Base-by-base conservation (phyloP, 2,113 vertebrate genomes). In the Gymnobelideus leadbeateri region DNA sequence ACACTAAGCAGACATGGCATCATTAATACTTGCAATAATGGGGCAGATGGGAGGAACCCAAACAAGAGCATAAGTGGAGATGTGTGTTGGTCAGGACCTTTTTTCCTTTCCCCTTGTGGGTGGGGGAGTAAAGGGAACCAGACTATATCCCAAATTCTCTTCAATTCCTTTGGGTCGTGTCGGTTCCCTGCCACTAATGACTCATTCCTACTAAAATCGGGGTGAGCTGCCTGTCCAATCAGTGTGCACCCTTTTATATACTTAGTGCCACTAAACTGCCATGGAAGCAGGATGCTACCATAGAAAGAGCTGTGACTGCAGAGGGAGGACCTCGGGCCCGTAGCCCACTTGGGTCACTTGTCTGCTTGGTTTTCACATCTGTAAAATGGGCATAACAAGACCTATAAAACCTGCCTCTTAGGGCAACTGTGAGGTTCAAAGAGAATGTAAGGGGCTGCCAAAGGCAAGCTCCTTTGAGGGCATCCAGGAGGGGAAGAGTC, bases 401-500 rank as follows among this genome's bases (percentile, higher is more conserved):
- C 12, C 12, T 26, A 6, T 7, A 37, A n/a, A n/a, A 77, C 4
- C 31, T n/a, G 19, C 61, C 31, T n/a, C 61, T 9, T 61, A 77
- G n/a, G 68, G 68, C 16, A 8, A 43, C 37, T n/a, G 37, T 84
- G n/a, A 84, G n/a, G 19, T 8, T 84, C n/a, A 84, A 8, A 84
- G 68, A 84, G 37, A 16, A 55, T 24, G 31, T 68, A 37, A 68
- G 61, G 61, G 3, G 61, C 12, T 68, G n/a, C n/a, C n/a, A n/a
- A n/a, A n/a, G n/a, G n/a, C n/a, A 94, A 89, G 68, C 95, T 43
- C 3, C 90, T 53, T 55, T 94, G 95, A 90, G 49, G 52, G 90
- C 54, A 92, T 31, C 91, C 28, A 95, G 92, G 92, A 97, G 96
- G 95, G 49, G 61, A 91, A 91, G 3, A 51, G n/a, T 54, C 26